Evolutionary conservation across 2,888 invertebrate species (phyloP).

Genomic region (Drosophila bunnanda): DNA sequence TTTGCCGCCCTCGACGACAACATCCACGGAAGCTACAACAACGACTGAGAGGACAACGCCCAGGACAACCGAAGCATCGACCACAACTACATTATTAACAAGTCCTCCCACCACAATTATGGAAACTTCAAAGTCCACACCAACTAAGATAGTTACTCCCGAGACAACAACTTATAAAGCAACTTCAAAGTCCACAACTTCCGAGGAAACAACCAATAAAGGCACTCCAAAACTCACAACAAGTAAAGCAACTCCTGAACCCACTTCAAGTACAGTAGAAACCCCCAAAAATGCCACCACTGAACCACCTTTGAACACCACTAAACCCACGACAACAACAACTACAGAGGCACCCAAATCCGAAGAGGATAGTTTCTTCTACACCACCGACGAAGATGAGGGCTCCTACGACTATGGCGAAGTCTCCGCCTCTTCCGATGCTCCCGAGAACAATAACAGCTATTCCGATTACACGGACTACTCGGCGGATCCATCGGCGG

Average conservation of each 20-base stretch:
- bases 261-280: background rate
- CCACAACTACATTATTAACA: constrained; percentile 13
- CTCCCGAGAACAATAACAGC: constrained; percentile 74
- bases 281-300: constrained; percentile 3
- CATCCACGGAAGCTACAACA: constrained; percentile 37
- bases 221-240: constrained; percentile 15
- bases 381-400: constrained; percentile 60
- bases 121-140: constrained; percentile 4
- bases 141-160: constrained; percentile 39
- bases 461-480: constrained; percentile 83
- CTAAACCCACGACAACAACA: constrained; percentile 52
- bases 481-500: constrained; percentile 69
- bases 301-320: background rate
- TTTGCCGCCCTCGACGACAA: constrained; percentile 12
- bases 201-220: constrained; percentile 31
- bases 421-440: constrained; percentile 52
- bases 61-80: constrained; percentile 13
- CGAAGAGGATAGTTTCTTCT: constrained; percentile 20
- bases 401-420: constrained; percentile 63
- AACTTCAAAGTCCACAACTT: background rate
- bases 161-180: background rate
- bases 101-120: constrained; percentile 26
- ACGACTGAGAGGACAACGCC: constrained; percentile 17
- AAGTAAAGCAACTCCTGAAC: constrained; percentile 4
- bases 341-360: constrained; percentile 48